Percentiles rank a stretch among this genome's conserved stretches.
These are phyloP conservation scores for Bucorvus abyssinicus DNA, from an alignment of 2,797 vertebrate species.

Conservation along the genomic window DNA sequence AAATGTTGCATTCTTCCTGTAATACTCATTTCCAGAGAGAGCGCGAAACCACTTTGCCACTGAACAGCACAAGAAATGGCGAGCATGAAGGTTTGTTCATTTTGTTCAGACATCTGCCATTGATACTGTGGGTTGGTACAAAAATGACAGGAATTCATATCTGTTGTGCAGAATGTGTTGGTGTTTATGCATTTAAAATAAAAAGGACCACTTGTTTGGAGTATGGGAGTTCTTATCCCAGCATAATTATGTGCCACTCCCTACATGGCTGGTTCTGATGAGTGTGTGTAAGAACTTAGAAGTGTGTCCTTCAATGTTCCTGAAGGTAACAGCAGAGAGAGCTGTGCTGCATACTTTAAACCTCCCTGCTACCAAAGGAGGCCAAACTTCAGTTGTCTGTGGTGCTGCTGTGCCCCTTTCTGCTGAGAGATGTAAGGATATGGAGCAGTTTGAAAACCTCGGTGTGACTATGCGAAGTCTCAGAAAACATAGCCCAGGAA, in stretches of 20 bases:
- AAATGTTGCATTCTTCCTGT: neutral
- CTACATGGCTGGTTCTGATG: neutral
- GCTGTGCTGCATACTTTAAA: neutral
- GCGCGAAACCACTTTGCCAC: neutral
- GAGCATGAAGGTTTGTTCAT: neutral
- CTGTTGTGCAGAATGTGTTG: neutral
- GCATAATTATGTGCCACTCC: neutral
- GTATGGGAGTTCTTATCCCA: neutral
- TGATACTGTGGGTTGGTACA: neutral
- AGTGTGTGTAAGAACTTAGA: neutral
- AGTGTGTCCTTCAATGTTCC: neutral
- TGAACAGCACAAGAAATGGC: neutral
- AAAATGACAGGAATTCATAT: neutral
- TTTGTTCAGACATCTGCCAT: neutral
- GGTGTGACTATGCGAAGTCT: neutral
- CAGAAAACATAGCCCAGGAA: neutral
- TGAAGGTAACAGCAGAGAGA: neutral
- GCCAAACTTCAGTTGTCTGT: neutral
- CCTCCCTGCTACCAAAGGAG: neutral
- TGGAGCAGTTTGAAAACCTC: neutral
- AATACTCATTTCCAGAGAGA: neutral
- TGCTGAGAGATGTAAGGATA: neutral
- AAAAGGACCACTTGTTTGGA: neutral
- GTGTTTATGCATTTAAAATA: neutral
- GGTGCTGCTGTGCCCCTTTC: neutral